Percentiles rank a stretch among this genome's conserved stretches.
Evolutionary conservation across 2,888 invertebrate genomes (phyloP).

Genomic region (Pachymerium ferrugineum): DNA sequence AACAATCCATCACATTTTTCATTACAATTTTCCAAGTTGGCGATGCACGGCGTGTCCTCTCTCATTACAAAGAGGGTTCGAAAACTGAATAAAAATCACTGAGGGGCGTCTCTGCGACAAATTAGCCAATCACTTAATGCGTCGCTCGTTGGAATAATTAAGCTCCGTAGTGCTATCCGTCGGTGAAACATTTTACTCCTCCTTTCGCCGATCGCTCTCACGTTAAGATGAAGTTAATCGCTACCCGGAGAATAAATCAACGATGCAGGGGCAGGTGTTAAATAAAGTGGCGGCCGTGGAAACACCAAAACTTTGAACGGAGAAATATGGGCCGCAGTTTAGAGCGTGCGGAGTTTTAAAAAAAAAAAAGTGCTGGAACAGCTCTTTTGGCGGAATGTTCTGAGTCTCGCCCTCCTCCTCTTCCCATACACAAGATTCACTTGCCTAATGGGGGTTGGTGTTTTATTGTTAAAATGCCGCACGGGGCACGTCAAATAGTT

Average conservation of each 20-base stretch:
- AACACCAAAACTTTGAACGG: not conserved
- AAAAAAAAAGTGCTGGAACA: not conserved
- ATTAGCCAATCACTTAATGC: slow-evolving; percentile 1
- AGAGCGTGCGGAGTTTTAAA: not conserved
- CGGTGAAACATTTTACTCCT: not conserved
- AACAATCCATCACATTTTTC: slow-evolving; percentile 2
- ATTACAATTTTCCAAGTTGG: not conserved
- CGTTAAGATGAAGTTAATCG: slow-evolving; percentile 8
- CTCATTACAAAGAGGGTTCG: not conserved
- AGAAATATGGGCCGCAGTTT: not conserved
- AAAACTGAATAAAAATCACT: not conserved
- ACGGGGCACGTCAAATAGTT: not conserved
- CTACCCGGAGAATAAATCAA: slow-evolving; percentile 13
- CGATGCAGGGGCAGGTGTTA: slow-evolving; percentile 1
- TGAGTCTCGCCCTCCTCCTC: not conserved
- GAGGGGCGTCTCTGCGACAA: not conserved
- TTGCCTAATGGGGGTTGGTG: not conserved
- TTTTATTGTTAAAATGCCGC: not conserved
- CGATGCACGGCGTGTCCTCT: not conserved
- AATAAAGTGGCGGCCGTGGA: not conserved
- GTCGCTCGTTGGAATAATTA: not conserved
- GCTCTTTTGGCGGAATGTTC: not conserved
- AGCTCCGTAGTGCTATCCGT: not conserved
- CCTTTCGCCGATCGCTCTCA: not conserved
- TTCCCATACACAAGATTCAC: slow-evolving; percentile 1